phyloP scores from a whole-genome alignment of 2,888 invertebrate genomes.

The Pandemis heparana region DNA sequence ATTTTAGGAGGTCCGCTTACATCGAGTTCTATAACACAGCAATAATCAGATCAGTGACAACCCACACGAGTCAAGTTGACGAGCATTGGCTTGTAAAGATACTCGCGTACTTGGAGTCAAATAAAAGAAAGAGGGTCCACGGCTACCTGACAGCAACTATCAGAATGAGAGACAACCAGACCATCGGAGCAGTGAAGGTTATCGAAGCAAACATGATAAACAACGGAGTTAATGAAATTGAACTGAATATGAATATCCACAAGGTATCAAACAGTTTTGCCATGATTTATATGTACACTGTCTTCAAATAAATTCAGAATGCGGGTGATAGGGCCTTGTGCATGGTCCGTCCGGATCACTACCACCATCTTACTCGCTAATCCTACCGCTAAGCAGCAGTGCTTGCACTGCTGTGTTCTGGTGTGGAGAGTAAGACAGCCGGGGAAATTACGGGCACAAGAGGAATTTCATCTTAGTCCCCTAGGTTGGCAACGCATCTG shows the following conservation, averaged over 20 bases:
- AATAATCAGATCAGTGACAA: slow-evolving; percentile 87
- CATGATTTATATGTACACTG: no score
- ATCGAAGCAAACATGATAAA: slow-evolving; percentile 53
- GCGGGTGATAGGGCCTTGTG: no score
- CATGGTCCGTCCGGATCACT: no score
- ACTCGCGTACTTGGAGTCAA: slow-evolving; percentile 66
- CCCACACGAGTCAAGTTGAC: slow-evolving; percentile 61
- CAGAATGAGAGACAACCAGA: slow-evolving; percentile 63
- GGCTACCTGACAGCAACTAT: slow-evolving; percentile 66
- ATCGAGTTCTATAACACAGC: slow-evolving; percentile 88
- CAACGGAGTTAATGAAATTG: slow-evolving; percentile 65
- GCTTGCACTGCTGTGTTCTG: no score
- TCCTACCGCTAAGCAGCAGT: no score
- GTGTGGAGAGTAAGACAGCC: no score
- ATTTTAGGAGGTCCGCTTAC: slow-evolving; percentile 88
- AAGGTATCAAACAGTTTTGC: slow-evolving; percentile 55
- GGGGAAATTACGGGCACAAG: no score
- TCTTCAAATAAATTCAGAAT: no score
- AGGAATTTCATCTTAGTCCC: no score
- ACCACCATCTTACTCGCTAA: no score
- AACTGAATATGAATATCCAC: slow-evolving; percentile 65
- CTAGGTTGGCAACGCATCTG: no score
- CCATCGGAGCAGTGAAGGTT: slow-evolving; percentile 56
- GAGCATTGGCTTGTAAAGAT: slow-evolving; percentile 64
- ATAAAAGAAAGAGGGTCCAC: slow-evolving; percentile 52